Conservation (phyloP, 1,140 invertebrate species). For the Nasonia longicornis region DNA sequence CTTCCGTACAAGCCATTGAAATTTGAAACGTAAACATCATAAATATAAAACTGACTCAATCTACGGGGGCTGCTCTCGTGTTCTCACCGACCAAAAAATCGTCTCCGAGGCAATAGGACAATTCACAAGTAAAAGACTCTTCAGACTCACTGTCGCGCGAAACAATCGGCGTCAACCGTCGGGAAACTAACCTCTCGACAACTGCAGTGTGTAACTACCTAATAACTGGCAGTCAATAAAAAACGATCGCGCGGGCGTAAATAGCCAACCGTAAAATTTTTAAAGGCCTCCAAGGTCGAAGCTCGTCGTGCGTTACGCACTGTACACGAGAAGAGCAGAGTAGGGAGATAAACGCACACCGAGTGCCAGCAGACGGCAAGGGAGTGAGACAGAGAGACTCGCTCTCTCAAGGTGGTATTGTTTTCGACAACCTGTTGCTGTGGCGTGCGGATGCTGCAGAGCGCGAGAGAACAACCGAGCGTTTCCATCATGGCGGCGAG, state of each 20-base stretch:
- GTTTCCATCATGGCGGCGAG: conserved; percentile 43
- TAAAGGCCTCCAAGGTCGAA: conserved; percentile 3
- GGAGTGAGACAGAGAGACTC: neutral
- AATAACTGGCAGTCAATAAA: too few relatives aligned
- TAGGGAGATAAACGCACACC: neutral
- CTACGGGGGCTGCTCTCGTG: too few relatives aligned
- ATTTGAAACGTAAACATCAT: neutral
- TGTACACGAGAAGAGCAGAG: neutral
- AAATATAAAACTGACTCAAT: too few relatives aligned
- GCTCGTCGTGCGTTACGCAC: neutral
- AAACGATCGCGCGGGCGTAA: neutral
- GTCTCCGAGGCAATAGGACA: too few relatives aligned
- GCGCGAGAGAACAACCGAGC: neutral
- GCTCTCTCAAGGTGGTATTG: conserved; percentile 28
- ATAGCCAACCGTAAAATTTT: conserved; percentile 22
- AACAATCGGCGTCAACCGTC: too few relatives aligned
- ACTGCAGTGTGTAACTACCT: too few relatives aligned
- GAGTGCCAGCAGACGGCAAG: neutral
- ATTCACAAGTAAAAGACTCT: too few relatives aligned
- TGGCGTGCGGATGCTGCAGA: conserved; percentile 15
- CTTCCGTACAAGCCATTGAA: neutral
- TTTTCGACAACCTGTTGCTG: conserved; percentile 44
- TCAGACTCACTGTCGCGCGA: too few relatives aligned
- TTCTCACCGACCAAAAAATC: too few relatives aligned
- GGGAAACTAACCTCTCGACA: too few relatives aligned